These are phyloP conservation scores for Leptopilina drosophilae DNA, from an alignment of 2,888 invertebrate genomes.

Conservation along the genomic window DNA sequence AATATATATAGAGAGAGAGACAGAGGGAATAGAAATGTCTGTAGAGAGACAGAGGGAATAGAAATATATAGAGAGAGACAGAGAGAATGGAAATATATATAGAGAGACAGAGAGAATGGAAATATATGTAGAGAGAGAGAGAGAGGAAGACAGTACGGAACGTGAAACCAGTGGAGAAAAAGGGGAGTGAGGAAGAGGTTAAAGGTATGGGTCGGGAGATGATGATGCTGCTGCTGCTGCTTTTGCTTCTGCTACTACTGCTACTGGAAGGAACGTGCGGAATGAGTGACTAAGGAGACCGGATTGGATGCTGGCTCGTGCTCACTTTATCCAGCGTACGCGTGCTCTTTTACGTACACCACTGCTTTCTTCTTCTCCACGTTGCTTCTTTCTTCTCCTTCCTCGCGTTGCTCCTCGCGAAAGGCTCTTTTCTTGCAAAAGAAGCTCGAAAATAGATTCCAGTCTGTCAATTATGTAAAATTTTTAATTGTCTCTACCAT, in stretches of 20 bases:
- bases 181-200: background rate
- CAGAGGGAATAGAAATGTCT: background rate
- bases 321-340: conserved; percentile 28
- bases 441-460: no score
- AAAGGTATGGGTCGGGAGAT: conserved; percentile 25
- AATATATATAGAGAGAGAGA: background rate
- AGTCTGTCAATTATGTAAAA: no score
- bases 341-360: conserved; percentile 29
- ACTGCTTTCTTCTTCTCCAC: no score
- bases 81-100: background rate
- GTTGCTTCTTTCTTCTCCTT: background rate
- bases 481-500: no score
- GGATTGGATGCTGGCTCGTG: conserved; percentile 36
- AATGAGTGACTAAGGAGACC: conserved; percentile 36
- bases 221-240: background rate
- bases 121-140: background rate
- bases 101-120: background rate
- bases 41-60: background rate
- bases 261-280: conserved; percentile 37
- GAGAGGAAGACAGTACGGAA: background rate
- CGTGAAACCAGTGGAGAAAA: background rate
- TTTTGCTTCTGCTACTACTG: no score
- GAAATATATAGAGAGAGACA: background rate
- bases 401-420: background rate
- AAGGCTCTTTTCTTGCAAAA: no score